phyloP scores from a whole-genome alignment of 2,113 vertebrate species.

The Strix uralensis region DNA sequence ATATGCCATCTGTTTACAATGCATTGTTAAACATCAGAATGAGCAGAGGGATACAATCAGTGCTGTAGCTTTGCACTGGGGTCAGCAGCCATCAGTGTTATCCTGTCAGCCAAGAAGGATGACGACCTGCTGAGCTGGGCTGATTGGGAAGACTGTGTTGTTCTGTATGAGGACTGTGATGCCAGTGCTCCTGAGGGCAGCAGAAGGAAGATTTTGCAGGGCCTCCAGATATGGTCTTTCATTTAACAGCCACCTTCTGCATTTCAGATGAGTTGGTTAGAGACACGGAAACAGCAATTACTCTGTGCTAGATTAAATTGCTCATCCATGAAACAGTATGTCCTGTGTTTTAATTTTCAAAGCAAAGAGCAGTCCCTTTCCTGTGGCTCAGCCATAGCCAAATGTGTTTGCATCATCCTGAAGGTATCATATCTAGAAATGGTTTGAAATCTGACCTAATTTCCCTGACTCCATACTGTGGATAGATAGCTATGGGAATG shows the following conservation, averaged over 20 bases:
- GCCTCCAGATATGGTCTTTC: not conserved
- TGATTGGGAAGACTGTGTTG: not conserved
- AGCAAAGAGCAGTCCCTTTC: not conserved
- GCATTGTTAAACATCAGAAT: not conserved
- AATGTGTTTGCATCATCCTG: not conserved
- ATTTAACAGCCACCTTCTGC: not conserved
- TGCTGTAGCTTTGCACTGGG: not conserved
- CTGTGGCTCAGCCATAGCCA: not conserved
- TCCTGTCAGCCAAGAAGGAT: not conserved
- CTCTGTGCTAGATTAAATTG: not conserved
- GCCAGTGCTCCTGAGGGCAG: not conserved
- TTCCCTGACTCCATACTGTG: not conserved
- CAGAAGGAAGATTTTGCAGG: not conserved
- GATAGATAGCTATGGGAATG: not conserved
- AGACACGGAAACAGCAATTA: not conserved
- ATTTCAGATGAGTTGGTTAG: not conserved
- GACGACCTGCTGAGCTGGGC: not conserved
- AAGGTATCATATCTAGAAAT: not conserved
- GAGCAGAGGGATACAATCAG: not conserved
- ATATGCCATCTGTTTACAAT: not conserved
- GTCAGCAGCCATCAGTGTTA: fast-evolving
- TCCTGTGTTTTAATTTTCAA: not conserved
- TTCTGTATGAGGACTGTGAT: not conserved
- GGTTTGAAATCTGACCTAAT: not conserved
- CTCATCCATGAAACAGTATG: not conserved